Evolutionary conservation across 2,113 vertebrate genomes (phyloP).

Genomic region (Pelobates fuscus): DNA sequence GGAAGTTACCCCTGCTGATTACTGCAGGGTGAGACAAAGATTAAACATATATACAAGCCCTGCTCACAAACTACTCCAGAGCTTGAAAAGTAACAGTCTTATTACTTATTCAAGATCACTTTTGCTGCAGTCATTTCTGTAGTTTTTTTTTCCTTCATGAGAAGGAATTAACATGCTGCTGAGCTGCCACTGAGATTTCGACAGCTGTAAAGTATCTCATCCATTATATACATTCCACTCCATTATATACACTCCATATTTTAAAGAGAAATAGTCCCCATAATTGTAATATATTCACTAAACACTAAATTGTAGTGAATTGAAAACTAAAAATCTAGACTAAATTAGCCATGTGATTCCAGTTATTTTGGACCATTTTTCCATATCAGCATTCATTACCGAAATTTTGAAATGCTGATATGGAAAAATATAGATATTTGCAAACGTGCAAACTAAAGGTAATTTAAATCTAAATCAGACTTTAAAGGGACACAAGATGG

Average conservation of each 20-base stretch:
- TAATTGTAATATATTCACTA: too few relatives aligned
- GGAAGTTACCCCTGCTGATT: constrained; percentile 39
- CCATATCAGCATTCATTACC: too few relatives aligned
- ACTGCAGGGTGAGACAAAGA: constrained; percentile 29
- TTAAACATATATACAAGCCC: constrained; percentile 43
- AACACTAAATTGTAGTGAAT: too few relatives aligned
- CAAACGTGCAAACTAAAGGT: too few relatives aligned
- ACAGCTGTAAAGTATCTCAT: constrained; percentile 49
- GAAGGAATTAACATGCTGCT: constrained; percentile 41
- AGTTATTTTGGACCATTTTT: too few relatives aligned
- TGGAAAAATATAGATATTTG: too few relatives aligned
- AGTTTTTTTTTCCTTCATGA: constrained; percentile 42
- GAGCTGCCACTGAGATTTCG: constrained; percentile 37
- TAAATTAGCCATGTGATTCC: too few relatives aligned
- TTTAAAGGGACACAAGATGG: too few relatives aligned
- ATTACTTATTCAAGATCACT: constrained; percentile 54
- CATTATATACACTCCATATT: constrained; percentile 44
- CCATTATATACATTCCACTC: constrained; percentile 45
- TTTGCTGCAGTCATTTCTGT: constrained; percentile 40
- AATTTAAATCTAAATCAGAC: too few relatives aligned
- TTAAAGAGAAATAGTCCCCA: constrained; percentile 13
- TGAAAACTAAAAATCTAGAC: too few relatives aligned
- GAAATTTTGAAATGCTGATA: too few relatives aligned
- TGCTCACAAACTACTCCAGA: constrained; percentile 44
- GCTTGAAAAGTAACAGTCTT: constrained; percentile 49